These are phyloP conservation scores for Microdon myrmicae DNA, from an alignment of 2,888 invertebrate species.

Conservation along the genomic window DNA sequence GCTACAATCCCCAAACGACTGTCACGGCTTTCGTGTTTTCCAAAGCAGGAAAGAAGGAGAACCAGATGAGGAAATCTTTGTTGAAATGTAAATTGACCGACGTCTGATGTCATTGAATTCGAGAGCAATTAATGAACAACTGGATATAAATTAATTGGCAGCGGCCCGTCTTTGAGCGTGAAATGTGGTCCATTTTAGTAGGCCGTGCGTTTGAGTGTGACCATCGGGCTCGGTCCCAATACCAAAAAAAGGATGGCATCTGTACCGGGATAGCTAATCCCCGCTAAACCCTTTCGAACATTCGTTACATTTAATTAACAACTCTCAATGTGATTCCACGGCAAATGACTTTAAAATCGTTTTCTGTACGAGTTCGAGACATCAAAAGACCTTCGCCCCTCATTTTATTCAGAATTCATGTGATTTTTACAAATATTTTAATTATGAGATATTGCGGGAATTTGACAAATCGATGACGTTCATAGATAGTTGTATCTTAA, in stretches of 20 bases:
- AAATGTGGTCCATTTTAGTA: slow-evolving; percentile 26
- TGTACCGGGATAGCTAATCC: slow-evolving; percentile 19
- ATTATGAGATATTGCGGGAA: slow-evolving; percentile 38
- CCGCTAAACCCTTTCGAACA: slow-evolving; percentile 15
- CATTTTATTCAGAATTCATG: slow-evolving; percentile 28
- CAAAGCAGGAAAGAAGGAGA: slow-evolving; percentile 1
- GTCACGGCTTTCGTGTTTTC: slow-evolving; percentile 10
- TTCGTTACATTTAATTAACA: slow-evolving; percentile 28
- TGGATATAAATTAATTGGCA: slow-evolving; percentile 14
- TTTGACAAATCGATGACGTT: slow-evolving; percentile 41
- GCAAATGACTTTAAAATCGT: too few relatives aligned
- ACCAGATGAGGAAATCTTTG: slow-evolving; percentile 4
- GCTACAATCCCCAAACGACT: too few relatives aligned
- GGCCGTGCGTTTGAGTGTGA: slow-evolving; percentile 9
- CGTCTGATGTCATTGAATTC: slow-evolving; percentile 22
- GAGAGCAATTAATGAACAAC: slow-evolving; percentile 6
- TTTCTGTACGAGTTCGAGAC: slow-evolving; percentile 7
- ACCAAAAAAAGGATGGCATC: slow-evolving; percentile 2
- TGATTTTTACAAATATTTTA: slow-evolving; percentile 31
- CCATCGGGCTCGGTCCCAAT: background rate
- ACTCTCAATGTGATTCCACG: slow-evolving; percentile 19
- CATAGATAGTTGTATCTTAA: slow-evolving; percentile 24
- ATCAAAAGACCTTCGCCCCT: slow-evolving; percentile 25
- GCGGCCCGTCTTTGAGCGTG: slow-evolving; percentile 26
- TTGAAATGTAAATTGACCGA: slow-evolving; percentile 22